Base-by-base conservation (phyloP, 1,140 invertebrate genomes). In the Drepana arcuata region DNA sequence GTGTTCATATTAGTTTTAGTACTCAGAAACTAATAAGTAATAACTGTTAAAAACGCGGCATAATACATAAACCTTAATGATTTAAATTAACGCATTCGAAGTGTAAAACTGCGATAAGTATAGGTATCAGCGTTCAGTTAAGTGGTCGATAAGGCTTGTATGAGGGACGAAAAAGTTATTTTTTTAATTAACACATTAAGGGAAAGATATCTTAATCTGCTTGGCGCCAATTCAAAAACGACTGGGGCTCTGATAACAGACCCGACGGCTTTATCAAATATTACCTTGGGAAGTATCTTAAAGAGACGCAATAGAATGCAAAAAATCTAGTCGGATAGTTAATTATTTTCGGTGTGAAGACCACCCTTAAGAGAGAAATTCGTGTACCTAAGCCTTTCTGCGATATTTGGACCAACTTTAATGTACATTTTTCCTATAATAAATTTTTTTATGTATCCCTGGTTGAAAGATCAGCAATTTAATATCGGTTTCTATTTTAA, bases 111-210 rank as follows among this genome's bases (percentile, higher is more conserved):
- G 56, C 64, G 75, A 80, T 80, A 75, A 70, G 54, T 37, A 56
- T 45, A 58, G 41, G 53, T 66, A 71, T 77, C 60, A 45, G 56
- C 54, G 41, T 71, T 65, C 59, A 46, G 61, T 73, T 78, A 78
- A 81, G 77, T 74, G 77, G 63, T 48, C 44, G 77, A 81, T 81
- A 77, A 75, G 46, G 50, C 35, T 41, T 35, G 57, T 62, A 53
- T 60, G 67, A 59, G 56, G n/a, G 62, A 49, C 28, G 60, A 70
- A 60, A 26, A 71, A 65, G 70, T 77, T 71, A 53, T 72, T 81
- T 78, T 79, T 74, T 78, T 77, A 81, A 78, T 81, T 78, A 81
- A 81, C 77, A 81, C 74, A 73, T 68, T 79, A 72, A 72, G 64
- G 54, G 54, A 36, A 57, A 66, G 71, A 70, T 78, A 81, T 77